Base-by-base conservation (phyloP, 2,888 invertebrate genomes). In the Ormyrus nitidulus region DNA sequence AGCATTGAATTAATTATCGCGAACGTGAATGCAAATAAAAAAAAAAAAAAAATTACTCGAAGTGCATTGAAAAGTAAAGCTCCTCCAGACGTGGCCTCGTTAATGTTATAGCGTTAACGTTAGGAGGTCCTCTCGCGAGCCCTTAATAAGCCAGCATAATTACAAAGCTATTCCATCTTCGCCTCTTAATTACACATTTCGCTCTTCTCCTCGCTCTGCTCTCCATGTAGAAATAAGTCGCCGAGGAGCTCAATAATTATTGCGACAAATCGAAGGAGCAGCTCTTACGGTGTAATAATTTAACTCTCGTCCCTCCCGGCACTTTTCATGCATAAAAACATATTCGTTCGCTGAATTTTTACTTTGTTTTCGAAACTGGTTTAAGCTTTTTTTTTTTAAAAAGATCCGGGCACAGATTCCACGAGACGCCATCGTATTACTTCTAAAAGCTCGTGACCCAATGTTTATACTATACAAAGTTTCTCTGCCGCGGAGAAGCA, bases 61-160 rank as follows among this genome's bases (percentile, higher is more conserved):
- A 69, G 5, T 51, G n/a, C 66, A 75, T 75, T 68, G 59, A 68
- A 68, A 68, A n/a, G 46, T 53, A 46, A 19, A 51, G 6, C 65
- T 58, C 6, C 66, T 56, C 44, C 66, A 75, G 75, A 75, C 66
- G 75, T 11, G 48, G 34, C 34, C 58, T 75, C 66, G 59, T 75
- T 75, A 75, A 59, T 64, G 59, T 68, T n/a, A 56, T 46, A 13
- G 13, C 13, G 13, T 13, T 13, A 13, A 13, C 13, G 13, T 19
- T 10, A 34, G 51, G 46, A 19, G 64, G 56, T 74, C 49, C 19
- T 53, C 51, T 53, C 8, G 59, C 13, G 2, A 68, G 49, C 34
- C 66, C 66, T 59, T 75, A 68, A 75, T 68, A 75, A 75, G 66
- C 75, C 68, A 10, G 13, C 44, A 59, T 75, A 75, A 68, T 68